A percentile compares a stretch with the other conserved stretches of the same genome.
Evolutionary conservation across 1,140 invertebrate species (phyloP).

Genomic region (Dufourea novaeangliae): DNA sequence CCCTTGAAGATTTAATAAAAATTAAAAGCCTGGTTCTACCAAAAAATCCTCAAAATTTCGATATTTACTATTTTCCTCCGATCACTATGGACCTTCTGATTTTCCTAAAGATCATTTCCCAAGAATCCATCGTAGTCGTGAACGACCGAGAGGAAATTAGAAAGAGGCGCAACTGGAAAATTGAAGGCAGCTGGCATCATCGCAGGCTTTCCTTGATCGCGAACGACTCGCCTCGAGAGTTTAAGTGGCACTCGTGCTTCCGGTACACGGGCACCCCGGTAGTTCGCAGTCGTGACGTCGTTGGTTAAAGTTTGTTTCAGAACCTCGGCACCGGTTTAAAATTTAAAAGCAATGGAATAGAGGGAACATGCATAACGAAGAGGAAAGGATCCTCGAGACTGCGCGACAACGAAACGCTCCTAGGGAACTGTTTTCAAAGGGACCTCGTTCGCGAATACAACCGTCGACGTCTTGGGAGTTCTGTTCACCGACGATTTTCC

Average conservation of each 20-base stretch:
- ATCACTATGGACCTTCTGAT: too few relatives aligned
- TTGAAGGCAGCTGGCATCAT: not conserved
- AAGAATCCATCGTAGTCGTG: not conserved
- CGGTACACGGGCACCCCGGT: not conserved
- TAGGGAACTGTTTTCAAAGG: not conserved
- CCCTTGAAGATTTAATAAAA: too few relatives aligned
- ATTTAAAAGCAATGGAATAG: not conserved
- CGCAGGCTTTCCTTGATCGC: conserved; percentile 7
- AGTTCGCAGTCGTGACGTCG: not conserved
- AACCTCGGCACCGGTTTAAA: conserved; percentile 14
- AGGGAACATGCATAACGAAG: not conserved
- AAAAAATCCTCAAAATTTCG: too few relatives aligned
- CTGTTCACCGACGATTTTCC: not conserved
- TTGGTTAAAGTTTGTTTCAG: conserved; percentile 20
- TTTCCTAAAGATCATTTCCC: not conserved
- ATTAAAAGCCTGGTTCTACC: too few relatives aligned
- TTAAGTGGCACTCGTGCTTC: conserved; percentile 19
- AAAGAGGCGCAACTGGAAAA: conserved; percentile 3
- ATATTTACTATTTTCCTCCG: too few relatives aligned
- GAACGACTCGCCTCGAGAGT: conserved; percentile 26
- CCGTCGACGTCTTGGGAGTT: not conserved
- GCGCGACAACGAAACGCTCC: conserved; percentile 1
- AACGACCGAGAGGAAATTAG: not conserved
- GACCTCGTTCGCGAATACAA: not conserved
- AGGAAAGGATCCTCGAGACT: not conserved